Evolutionary conservation across 1,140 invertebrate genomes (phyloP).

Genomic region (Micrasema longulum): DNA sequence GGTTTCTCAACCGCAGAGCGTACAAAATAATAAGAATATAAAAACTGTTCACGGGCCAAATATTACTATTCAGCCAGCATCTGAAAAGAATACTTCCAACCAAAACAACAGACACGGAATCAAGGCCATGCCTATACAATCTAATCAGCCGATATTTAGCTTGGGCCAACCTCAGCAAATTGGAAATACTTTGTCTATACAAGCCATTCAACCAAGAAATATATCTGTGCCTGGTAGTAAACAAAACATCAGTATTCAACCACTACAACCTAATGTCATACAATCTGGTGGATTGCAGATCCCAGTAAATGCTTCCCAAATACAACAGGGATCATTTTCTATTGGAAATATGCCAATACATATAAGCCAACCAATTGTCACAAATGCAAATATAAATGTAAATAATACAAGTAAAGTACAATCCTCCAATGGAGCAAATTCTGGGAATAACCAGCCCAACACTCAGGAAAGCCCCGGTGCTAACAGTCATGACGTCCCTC

Average conservation of each 20-base stretch:
- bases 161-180: slow-evolving; percentile 44
- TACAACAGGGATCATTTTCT: slow-evolving; percentile 36
- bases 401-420: slow-evolving; percentile 35
- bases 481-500: slow-evolving; percentile 12
- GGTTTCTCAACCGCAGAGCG: slow-evolving; percentile 58
- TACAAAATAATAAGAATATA: slow-evolving; percentile 60
- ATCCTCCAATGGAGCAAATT: slow-evolving; percentile 1
- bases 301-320: slow-evolving; percentile 45
- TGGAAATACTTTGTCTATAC: slow-evolving; percentile 46
- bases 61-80: slow-evolving; percentile 65
- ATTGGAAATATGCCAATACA: slow-evolving; percentile 43
- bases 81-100: slow-evolving; percentile 59
- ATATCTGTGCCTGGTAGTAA: slow-evolving; percentile 43
- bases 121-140: slow-evolving; percentile 45
- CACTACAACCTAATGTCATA: slow-evolving; percentile 43
- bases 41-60: slow-evolving; percentile 63
- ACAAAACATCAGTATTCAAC: slow-evolving; percentile 48
- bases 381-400: slow-evolving; percentile 30
- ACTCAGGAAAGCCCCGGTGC: slow-evolving; percentile 21
- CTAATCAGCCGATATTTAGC: slow-evolving; percentile 52
- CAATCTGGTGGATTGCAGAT: slow-evolving; percentile 43
- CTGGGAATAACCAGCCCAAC: slow-evolving; percentile 20
- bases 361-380: slow-evolving; percentile 47
- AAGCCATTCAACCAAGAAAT: slow-evolving; percentile 47
- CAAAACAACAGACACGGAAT: slow-evolving; percentile 42